phyloP scores from a whole-genome alignment of 1,140 invertebrate genomes.

The Phortica variegata region DNA sequence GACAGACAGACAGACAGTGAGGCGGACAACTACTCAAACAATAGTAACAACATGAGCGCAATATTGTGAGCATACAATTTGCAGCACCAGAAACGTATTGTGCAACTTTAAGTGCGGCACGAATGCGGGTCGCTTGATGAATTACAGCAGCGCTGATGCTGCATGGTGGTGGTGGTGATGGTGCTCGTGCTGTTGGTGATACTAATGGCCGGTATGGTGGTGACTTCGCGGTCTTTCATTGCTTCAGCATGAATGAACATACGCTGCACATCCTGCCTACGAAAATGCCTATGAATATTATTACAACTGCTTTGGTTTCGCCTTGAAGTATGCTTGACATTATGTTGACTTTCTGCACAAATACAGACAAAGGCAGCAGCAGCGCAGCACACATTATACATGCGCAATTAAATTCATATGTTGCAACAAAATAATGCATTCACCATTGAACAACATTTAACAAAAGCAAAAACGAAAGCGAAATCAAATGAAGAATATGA shows the following conservation, averaged over 20 bases:
- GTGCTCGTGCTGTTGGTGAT: slow-evolving; percentile 38
- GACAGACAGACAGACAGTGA: slow-evolving; percentile 27
- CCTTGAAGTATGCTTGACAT: slow-evolving; percentile 12
- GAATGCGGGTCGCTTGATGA: neutral
- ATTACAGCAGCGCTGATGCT: slow-evolving; percentile 5
- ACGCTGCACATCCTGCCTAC: slow-evolving; percentile 43
- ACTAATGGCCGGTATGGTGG: slow-evolving; percentile 22
- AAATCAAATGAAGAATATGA: too few relatives aligned
- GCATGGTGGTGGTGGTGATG: slow-evolving; percentile 28
- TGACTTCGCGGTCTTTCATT: slow-evolving; percentile 53
- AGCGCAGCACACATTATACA: slow-evolving; percentile 8
- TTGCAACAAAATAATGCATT: too few relatives aligned
- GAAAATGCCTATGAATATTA: slow-evolving; percentile 39
- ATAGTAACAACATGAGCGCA: slow-evolving; percentile 1
- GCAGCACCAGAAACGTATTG: slow-evolving; percentile 55
- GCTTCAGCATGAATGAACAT: slow-evolving; percentile 52
- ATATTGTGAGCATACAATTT: slow-evolving; percentile 37
- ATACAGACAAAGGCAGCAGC: too few relatives aligned
- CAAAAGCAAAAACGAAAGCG: too few relatives aligned
- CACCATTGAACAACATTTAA: too few relatives aligned
- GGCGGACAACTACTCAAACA: slow-evolving; percentile 31
- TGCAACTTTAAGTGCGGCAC: slow-evolving; percentile 49
- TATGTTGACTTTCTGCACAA: slow-evolving; percentile 17
- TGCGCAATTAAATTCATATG: slow-evolving; percentile 22
- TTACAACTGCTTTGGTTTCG: slow-evolving; percentile 4